Conservation (phyloP, 2,888 invertebrate genomes). For the Agrenia bidenticulata region DNA sequence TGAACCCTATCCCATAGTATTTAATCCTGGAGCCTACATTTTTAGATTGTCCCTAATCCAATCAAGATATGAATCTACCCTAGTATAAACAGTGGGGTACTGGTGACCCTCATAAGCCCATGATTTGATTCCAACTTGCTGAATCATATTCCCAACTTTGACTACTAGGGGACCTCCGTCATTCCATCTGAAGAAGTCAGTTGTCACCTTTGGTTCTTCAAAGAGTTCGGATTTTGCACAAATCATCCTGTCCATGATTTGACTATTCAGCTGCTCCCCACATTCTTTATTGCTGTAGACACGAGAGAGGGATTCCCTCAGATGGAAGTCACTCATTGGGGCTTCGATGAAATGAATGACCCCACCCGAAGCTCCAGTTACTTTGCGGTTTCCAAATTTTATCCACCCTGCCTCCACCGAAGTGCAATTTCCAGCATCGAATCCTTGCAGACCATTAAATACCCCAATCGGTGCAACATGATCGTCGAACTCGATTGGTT, state of each 20-base stretch:
- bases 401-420: conserved; percentile 44
- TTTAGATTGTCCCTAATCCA: conserved; percentile 46
- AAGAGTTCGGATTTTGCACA: conserved; percentile 43
- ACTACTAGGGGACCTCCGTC: conserved; percentile 46
- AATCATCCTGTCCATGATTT: conserved; percentile 42
- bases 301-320: conserved; percentile 39
- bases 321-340: conserved; percentile 41
- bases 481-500: conserved; percentile 40
- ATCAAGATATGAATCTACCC: conserved; percentile 36
- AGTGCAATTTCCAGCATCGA: conserved; percentile 37
- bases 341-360: conserved; percentile 44
- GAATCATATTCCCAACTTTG: conserved; percentile 35
- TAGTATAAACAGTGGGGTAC: conserved; percentile 42
- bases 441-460: conserved; percentile 36
- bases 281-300: conserved; percentile 38
- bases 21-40: too few relatives aligned
- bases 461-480: conserved; percentile 43
- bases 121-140: conserved; percentile 46
- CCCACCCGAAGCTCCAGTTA: conserved; percentile 41
- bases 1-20: too few relatives aligned
- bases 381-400: conserved; percentile 41
- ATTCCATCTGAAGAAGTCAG: conserved; percentile 40
- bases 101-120: conserved; percentile 49
- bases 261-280: conserved; percentile 28
- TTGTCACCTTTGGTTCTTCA: conserved; percentile 35